Evolutionary conservation across 1,140 invertebrate genomes (phyloP), one percentile per base, ranked within the genome.

Genomic region (Andrena cerasifolii): DNA sequence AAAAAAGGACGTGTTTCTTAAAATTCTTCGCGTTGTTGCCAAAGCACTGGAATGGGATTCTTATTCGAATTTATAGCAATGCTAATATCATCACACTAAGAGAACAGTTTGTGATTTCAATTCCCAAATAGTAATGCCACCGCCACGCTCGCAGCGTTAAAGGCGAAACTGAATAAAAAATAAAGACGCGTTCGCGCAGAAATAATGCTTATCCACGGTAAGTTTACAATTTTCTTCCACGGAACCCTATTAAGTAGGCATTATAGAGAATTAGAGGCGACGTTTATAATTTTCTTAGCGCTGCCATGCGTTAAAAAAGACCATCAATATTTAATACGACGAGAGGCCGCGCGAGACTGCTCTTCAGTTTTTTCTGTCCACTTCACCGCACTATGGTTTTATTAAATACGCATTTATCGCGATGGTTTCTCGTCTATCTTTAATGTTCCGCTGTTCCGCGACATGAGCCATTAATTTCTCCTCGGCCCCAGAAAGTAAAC

Each of bases 61-160:
- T n/a, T n/a, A n/a, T n/a, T n/a, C n/a, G n/a, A n/a, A n/a, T n/a
- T n/a, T n/a, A n/a, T n/a, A n/a, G n/a, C n/a, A n/a, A n/a, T n/a
- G n/a, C n/a, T n/a, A n/a, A n/a, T n/a, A n/a, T n/a, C n/a, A n/a
- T n/a, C n/a, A n/a, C n/a, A n/a, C n/a, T n/a, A n/a, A n/a, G n/a
- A n/a, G n/a, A n/a, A n/a, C n/a, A 54, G 54, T 1, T 18, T 16
- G 21, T 28, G 59, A 73, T 53, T 63, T 73, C 47, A 73, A 73
- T 51, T 45, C 24, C 14, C 26, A 31, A 36, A 10, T 1, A 10
- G 24, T 16, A 24, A 14, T n/a, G 26, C 0, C n/a, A 12, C n/a
- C 18, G 33, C 5, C 21, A 21, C 0, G 21, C 21, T 45, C 24
- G 36, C 43, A 62, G 21, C 3, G 12, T 6, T n/a, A 62, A 43